Evolutionary conservation across 1,140 invertebrate species (phyloP).

Genomic region (Penaeus vannamei): DNA sequence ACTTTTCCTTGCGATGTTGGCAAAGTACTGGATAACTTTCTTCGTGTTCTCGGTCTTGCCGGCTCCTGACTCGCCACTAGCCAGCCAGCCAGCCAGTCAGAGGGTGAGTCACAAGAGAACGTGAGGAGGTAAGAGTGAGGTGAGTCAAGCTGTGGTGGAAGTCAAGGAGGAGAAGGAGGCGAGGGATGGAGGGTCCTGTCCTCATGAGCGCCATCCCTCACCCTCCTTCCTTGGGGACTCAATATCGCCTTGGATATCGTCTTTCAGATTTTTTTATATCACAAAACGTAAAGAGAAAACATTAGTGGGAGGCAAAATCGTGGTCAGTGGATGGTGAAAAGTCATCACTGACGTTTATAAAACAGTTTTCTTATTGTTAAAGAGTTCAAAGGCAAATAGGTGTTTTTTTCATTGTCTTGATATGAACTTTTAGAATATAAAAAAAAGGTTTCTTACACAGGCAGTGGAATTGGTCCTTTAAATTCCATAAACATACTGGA

Average conservation of each 20-base stretch:
- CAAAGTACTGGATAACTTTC: slow-evolving; percentile 81
- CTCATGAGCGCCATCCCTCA: neutral
- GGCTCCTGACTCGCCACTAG: slow-evolving; percentile 77
- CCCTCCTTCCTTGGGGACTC: neutral
- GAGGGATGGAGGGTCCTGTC: slow-evolving; percentile 28
- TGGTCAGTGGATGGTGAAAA: too few species aligned
- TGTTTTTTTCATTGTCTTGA: too few species aligned
- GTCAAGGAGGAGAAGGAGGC: neutral
- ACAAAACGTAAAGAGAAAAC: too few species aligned
- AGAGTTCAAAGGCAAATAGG: too few species aligned
- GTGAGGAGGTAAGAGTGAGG: neutral
- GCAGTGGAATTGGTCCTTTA: slow-evolving; percentile 43
- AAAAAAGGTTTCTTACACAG: slow-evolving; percentile 12
- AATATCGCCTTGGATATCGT: too few species aligned
- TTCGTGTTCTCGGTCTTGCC: slow-evolving; percentile 81
- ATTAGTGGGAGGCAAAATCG: too few species aligned
- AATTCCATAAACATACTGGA: slow-evolving; percentile 33
- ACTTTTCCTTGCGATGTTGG: slow-evolving; percentile 73
- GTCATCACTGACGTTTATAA: too few species aligned
- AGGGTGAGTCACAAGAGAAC: slow-evolving; percentile 40
- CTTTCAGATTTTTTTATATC: too few species aligned
- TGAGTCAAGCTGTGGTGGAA: neutral
- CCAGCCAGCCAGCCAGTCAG: neutral
- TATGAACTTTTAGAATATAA: neutral
- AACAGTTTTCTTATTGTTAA: too few species aligned